Base-by-base conservation (phyloP, 2,797 vertebrate species). In the Darevskia mixta region DNA sequence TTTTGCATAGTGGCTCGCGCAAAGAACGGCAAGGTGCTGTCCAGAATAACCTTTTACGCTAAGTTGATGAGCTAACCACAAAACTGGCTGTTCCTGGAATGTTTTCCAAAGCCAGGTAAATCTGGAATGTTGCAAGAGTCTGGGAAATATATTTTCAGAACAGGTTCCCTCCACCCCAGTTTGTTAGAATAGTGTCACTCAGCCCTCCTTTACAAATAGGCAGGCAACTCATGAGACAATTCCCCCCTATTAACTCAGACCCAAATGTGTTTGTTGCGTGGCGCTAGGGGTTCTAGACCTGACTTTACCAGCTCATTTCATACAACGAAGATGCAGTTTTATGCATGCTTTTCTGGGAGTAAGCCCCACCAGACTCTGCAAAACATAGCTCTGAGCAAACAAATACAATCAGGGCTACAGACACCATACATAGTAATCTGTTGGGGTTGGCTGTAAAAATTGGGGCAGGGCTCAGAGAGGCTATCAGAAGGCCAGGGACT, bases 51-150 rank as follows among this genome's bases (percentile, higher is more conserved):
- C 35, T 71, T 4, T 79, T 83, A 9, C 25, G 5, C 2, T 67
- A 78, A 15, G 61, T 64, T 23, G 20, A 88, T 4, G 66, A 32
- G 35, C 11, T 73, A 61, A 81, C 55, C n/a, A n/a, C 29, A 81
- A 58, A 20, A 18, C 29, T 64, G 79, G 35, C 32, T 69, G 41
- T 69, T 88, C 81, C 73, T 78, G 75, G 89, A 93, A 76, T 92
- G 86, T 94, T 94, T 90, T 93, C 92, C 92, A 91, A 89, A 85
- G 83, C 88, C 8, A 0, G 71, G 45, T 88, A 91, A 4, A 20
- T 81, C 58, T 75, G 82, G 90, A 86, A n/a, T 43, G 64, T 77
- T 77, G 83, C 27, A 77, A 82, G 49, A 67, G 45, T 27, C 2
- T 3, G 78, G 49, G 61, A 90, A 87, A 71, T 23, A 85, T 0